Base-by-base conservation (phyloP, 1,140 invertebrate genomes). In the Papilio helenus region DNA sequence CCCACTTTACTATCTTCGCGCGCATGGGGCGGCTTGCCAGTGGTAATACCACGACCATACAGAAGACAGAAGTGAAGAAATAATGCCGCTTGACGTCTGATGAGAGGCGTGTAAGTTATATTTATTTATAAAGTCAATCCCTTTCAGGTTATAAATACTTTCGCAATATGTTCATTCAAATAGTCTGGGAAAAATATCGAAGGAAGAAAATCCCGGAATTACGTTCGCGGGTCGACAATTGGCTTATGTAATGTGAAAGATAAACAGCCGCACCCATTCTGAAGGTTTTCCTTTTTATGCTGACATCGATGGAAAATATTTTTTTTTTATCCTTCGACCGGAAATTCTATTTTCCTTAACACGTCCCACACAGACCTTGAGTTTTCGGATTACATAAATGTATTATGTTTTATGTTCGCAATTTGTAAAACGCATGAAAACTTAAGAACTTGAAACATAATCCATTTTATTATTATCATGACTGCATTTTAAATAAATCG, bases 241-340 rank as follows among this genome's bases (percentile, higher is more conserved):
- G 61, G 23, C 61, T 68, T 68, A 68, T 68, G 61, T 68, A 68
- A 68, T 68, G 61, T 68, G 61, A 68, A 68, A 68, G 61, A 68
- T 68, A 68, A 68, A 68, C 61, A 68, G 61, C 14, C 61, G 61
- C 61, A 26, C 61, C 26, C 58, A 26, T 61, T 61, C 61, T 29
- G 61, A 61, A 61, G 58, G 61, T 29, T 68, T 68, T 29, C 61
- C 12, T 68, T 68, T 68, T 68, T 34, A 68, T 26, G 61, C 61
- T 68, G 61, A 68, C 61, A 68, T 68, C 61, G 61, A 68, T 68
- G 26, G 61, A 68, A 68, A 68, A 68, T 68, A 68, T 61, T 68
- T 68, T 65, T n/a, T 61, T 65, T 65, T 68, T 29, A 68, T 68
- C 61, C 61, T 34, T 34, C 61, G 61, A 34, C 23, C 61, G 61